A percentile compares a stretch with the other conserved stretches of the same genome.
These are phyloP conservation scores for Zapus hudsonius DNA, from an alignment of 2,113 vertebrate species.

Conservation along the genomic window DNA sequence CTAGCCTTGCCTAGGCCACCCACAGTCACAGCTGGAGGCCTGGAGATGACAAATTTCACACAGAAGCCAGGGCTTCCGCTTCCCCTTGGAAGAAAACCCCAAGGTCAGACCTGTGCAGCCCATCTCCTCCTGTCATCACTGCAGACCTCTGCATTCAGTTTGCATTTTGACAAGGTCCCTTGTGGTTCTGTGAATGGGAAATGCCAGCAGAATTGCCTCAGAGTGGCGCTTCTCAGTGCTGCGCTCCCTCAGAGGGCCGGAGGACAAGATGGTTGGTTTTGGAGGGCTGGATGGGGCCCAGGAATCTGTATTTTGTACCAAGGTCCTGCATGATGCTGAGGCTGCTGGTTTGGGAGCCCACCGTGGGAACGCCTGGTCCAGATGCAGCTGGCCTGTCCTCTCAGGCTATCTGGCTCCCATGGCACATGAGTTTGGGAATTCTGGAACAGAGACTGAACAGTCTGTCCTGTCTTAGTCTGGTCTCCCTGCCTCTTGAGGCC, in stretches of 20 bases:
- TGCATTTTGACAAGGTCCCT: background rate
- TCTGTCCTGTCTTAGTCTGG: background rate
- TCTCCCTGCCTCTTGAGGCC: background rate
- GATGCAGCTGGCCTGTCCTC: background rate
- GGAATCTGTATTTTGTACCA: background rate
- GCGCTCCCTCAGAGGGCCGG: background rate
- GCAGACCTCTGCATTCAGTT: background rate
- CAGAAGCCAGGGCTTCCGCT: background rate
- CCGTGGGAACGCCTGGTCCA: background rate
- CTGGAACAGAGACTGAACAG: background rate
- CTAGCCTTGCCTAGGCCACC: background rate
- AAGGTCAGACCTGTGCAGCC: background rate
- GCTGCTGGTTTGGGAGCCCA: background rate
- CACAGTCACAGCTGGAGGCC: too few relatives aligned
- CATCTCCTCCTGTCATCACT: background rate
- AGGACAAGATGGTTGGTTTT: background rate
- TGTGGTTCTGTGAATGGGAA: rapidly evolving
- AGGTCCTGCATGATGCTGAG: background rate
- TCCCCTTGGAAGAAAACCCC: background rate
- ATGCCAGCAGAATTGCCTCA: background rate
- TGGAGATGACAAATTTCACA: background rate
- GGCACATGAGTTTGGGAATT: background rate
- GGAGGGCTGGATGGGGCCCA: background rate
- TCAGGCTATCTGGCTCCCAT: background rate
- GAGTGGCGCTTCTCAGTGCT: background rate